Conservation (phyloP, 1,140 invertebrate species). For the Drosophila subobscura region DNA sequence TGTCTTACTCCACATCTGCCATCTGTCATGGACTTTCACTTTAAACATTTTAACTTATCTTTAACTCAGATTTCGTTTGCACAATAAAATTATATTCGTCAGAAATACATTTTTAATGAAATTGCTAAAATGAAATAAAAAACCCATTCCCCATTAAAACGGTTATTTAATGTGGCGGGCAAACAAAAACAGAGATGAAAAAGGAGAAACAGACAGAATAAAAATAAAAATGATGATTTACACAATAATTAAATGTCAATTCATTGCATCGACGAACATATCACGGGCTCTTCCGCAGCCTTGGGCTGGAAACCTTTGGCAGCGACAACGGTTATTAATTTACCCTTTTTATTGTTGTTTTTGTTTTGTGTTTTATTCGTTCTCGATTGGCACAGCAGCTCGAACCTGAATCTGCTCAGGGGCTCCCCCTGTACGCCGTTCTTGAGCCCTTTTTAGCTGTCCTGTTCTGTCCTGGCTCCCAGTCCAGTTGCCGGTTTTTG, state of each 20-base stretch:
- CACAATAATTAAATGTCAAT: conserved; percentile 79
- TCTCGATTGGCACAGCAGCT: conserved; percentile 2
- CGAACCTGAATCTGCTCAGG: conserved; percentile 25
- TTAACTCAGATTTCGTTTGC: no score
- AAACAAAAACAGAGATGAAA: conserved; percentile 10
- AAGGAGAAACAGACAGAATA: conserved; percentile 18
- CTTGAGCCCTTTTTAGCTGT: conserved; percentile 17
- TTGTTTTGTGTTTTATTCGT: conserved; percentile 5
- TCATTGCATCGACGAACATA: conserved; percentile 34
- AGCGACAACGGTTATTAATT: conserved; percentile 71
- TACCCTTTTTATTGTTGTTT: conserved; percentile 44
- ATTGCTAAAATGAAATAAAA: conserved; percentile 48
- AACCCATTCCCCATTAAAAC: conserved; percentile 54
- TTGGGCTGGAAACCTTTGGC: conserved; percentile 58
- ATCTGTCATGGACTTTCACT: no score
- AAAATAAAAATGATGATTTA: conserved; percentile 72
- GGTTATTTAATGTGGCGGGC: conserved; percentile 52
- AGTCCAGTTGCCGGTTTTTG: conserved; percentile 5
- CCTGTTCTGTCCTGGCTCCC: conserved; percentile 5
- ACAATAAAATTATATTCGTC: conserved; percentile 7
- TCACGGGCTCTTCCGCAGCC: conserved; percentile 21
- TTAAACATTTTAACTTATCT: no score
- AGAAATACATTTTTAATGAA: conserved; percentile 31
- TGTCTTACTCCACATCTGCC: no score
- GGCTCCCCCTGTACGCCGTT: not conserved